These are phyloP conservation scores for Tetrapedia diversipes DNA, from an alignment of 2,888 invertebrate species.

Conservation along the genomic window DNA sequence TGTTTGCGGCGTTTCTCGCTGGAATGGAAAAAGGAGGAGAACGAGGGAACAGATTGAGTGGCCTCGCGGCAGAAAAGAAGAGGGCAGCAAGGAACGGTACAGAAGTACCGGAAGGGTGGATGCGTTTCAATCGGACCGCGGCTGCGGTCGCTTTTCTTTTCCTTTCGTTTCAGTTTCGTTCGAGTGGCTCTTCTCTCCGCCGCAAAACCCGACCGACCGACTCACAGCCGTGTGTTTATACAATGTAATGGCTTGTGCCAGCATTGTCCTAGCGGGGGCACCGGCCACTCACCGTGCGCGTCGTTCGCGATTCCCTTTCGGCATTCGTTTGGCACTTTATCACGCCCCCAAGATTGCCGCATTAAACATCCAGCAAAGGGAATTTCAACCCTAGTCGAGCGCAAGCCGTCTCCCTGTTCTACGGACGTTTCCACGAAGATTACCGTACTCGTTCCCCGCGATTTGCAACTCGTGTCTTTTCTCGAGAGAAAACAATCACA, in stretches of 20 bases:
- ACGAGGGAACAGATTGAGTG: conserved; percentile 22
- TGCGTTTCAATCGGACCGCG: conserved; percentile 63
- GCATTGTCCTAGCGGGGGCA: conserved; percentile 63
- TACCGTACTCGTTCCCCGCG: conserved; percentile 10
- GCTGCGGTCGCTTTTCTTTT: conserved; percentile 19
- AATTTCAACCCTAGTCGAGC: conserved; percentile 73
- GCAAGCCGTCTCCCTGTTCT: conserved; percentile 16
- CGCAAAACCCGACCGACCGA: conserved; percentile 41
- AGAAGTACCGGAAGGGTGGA: conserved; percentile 60
- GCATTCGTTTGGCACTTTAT: conserved; percentile 81
- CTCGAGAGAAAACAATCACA: too few species aligned
- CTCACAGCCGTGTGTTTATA: conserved; percentile 75
- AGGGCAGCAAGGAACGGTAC: conserved; percentile 10
- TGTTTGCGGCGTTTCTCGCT: conserved; percentile 43
- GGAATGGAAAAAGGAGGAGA: conserved; percentile 42
- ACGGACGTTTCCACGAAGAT: conserved; percentile 32
- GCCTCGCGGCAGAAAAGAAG: not conserved
- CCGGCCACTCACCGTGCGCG: conserved; percentile 45
- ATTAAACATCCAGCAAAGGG: conserved; percentile 83
- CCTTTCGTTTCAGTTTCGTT: conserved; percentile 68
- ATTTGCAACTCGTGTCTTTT: too few species aligned
- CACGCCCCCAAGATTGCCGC: conserved; percentile 82
- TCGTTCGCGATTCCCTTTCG: conserved; percentile 80
- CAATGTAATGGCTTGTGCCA: conserved; percentile 77
- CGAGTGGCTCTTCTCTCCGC: conserved; percentile 57